These are phyloP conservation scores for Zonotrichia albicollis DNA, from an alignment of 2,797 vertebrate genomes.

Conservation along the genomic window DNA sequence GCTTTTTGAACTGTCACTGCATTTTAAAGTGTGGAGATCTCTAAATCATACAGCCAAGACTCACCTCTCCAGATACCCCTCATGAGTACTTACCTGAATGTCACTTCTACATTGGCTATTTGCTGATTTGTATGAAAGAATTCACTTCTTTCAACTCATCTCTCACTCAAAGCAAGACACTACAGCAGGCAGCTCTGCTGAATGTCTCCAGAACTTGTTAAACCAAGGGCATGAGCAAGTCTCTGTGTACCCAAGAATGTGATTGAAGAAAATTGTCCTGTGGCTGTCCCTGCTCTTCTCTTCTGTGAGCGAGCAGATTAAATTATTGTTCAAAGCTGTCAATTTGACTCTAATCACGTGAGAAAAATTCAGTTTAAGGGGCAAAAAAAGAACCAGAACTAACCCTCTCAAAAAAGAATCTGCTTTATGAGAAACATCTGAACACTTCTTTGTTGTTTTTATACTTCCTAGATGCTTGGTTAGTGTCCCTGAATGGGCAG, in stretches of 20 bases:
- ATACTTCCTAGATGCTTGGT: conserved; percentile 72
- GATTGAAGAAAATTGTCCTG: background rate
- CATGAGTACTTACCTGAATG: background rate
- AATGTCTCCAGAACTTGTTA: background rate
- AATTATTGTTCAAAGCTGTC: conserved; percentile 18
- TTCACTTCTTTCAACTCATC: background rate
- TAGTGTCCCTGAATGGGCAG: conserved; percentile 64
- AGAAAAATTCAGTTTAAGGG: conserved; percentile 47
- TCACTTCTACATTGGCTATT: background rate
- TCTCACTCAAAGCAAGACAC: background rate
- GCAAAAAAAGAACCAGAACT: background rate
- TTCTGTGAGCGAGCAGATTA: conserved; percentile 8
- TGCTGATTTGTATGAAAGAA: background rate
- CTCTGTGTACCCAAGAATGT: background rate
- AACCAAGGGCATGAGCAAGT: background rate
- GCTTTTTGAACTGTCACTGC: background rate
- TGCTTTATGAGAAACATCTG: conserved; percentile 66
- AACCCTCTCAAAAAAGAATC: conserved; percentile 12
- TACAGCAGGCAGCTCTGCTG: background rate
- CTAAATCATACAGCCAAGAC: background rate
- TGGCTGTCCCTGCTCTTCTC: background rate
- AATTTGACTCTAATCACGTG: conserved; percentile 34
- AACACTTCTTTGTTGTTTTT: conserved; percentile 70
- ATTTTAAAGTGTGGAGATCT: background rate
- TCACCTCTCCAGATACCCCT: background rate